Base-by-base conservation (phyloP, 2,888 invertebrate species). In the Megastigmus dorsalis region DNA sequence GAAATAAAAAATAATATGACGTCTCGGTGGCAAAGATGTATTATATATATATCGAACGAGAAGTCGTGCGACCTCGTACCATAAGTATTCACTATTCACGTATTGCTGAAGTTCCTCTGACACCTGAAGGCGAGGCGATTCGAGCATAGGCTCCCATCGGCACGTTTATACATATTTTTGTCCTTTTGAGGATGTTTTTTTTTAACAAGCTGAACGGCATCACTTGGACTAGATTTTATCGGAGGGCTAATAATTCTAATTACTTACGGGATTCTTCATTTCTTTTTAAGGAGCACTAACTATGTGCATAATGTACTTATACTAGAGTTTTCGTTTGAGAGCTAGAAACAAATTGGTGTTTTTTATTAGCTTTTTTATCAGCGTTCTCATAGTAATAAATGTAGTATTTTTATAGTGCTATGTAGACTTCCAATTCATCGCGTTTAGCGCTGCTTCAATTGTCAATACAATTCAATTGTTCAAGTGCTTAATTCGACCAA, bases 21-120 rank as follows among this genome's bases (percentile, higher is more conserved):
- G 43, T 66, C 41, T 73, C 28, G 41, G 45, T 23, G 65, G 69
- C 68, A 73, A 62, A 69, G 59, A 65, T 69, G 72, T 69, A 69
- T 65, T 71, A 73, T 76, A 76, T 62, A 71, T 73, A 68, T 74
- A 74, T 66, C 45, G 76, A 74, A 74, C 73, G 70, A 70, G 70
- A 54, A 67, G 76, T 74, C 70, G 74, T 70, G 70, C 70, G 66
- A 74, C 62, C 52, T 73, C 63, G 65, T 68, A 77, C 26, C 59
- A 71, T 72, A 71, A 77, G 71, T 74, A 77, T 77, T 77, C 68
- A 74, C n/a, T n/a, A n/a, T n/a, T n/a, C n/a, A 71, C 43, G 60
- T 74, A 66, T 74, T 72, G 77, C 74, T 74, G 77, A 77, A 77
- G 77, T 77, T 77, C 77, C 77, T 77, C 74, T 63, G 54, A 59